phyloP scores from a whole-genome alignment of 2,113 vertebrate genomes.

The Menura novaehollandiae region DNA sequence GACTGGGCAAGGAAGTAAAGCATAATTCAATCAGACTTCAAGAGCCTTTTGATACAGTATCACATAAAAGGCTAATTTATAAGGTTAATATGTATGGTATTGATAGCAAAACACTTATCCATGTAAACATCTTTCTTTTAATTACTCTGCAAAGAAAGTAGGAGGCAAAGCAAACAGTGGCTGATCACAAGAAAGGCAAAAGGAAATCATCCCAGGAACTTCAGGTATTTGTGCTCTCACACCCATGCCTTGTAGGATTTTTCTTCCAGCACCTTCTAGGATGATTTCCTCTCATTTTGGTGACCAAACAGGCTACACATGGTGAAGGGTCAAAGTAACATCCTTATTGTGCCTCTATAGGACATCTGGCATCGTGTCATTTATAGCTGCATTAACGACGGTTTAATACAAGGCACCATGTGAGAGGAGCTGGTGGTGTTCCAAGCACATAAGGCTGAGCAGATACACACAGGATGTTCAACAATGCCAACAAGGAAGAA shows the following conservation, averaged over 20 bases:
- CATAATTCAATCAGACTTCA: slow-evolving; percentile 61
- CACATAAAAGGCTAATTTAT: slow-evolving; percentile 59
- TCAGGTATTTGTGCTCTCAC: not conserved
- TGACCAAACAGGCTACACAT: not conserved
- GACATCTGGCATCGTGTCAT: too few species aligned
- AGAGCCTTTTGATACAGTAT: slow-evolving; percentile 56
- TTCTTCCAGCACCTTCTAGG: not conserved
- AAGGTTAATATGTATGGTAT: slow-evolving; percentile 40
- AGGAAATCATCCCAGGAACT: not conserved
- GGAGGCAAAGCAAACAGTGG: not conserved
- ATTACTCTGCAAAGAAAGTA: not conserved
- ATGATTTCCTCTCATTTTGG: not conserved
- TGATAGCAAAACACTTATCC: slow-evolving; percentile 32
- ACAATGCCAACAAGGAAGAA: not conserved
- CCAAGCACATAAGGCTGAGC: not conserved
- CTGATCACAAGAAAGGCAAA: not conserved
- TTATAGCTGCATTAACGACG: accelerated
- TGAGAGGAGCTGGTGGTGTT: not conserved
- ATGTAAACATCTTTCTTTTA: slow-evolving; percentile 41
- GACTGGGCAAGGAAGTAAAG: slow-evolving; percentile 28
- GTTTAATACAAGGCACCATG: accelerated
- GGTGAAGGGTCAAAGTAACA: not conserved
- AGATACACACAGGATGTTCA: not conserved
- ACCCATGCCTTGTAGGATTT: not conserved
- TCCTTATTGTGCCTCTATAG: not conserved